phyloP scores from a whole-genome alignment of 2,113 vertebrate species.

The Strigops habroptila region DNA sequence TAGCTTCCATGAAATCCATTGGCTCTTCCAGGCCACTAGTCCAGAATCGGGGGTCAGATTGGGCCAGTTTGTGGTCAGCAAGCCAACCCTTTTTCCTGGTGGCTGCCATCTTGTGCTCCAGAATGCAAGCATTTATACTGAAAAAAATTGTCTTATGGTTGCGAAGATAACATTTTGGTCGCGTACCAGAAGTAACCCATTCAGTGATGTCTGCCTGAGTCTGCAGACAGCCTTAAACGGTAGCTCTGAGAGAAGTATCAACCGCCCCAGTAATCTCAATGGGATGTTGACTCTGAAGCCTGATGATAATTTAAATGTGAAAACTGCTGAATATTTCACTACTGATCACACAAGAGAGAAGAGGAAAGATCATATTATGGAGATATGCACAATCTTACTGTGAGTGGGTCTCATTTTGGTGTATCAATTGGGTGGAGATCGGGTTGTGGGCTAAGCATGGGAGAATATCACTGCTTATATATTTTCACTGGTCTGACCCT shows the following conservation, averaged over 20 bases:
- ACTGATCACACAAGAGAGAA: constrained; percentile 69
- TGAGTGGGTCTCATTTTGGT: constrained; percentile 71
- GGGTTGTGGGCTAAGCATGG: constrained; percentile 61
- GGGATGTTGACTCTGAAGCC: constrained; percentile 73
- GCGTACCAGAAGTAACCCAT: constrained; percentile 60
- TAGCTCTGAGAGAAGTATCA: constrained; percentile 71
- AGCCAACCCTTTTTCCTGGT: constrained; percentile 58
- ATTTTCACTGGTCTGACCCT: constrained; percentile 60
- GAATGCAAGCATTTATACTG: constrained; percentile 65
- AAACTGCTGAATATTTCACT: constrained; percentile 70
- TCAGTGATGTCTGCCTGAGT: constrained; percentile 69
- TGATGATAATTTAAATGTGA: constrained; percentile 71
- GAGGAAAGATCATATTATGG: constrained; percentile 71
- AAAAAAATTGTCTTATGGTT: constrained; percentile 65
- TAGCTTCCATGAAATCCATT: constrained; percentile 69
- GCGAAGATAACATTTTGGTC: constrained; percentile 58
- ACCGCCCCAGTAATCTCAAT: constrained; percentile 70
- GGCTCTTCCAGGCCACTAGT: constrained; percentile 69
- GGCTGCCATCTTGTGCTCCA: constrained; percentile 64
- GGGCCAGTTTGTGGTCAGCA: constrained; percentile 63
- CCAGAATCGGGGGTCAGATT: constrained; percentile 59
- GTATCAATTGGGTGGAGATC: constrained; percentile 55
- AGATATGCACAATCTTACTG: constrained; percentile 70
- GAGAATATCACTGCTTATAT: constrained; percentile 36
- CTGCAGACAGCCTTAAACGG: constrained; percentile 67